Evolutionary conservation across 92 coral and sea anemone species (phyloP), one percentile per base, ranked within the genome.

Genomic region (Anthopleura xanthogrammica): DNA sequence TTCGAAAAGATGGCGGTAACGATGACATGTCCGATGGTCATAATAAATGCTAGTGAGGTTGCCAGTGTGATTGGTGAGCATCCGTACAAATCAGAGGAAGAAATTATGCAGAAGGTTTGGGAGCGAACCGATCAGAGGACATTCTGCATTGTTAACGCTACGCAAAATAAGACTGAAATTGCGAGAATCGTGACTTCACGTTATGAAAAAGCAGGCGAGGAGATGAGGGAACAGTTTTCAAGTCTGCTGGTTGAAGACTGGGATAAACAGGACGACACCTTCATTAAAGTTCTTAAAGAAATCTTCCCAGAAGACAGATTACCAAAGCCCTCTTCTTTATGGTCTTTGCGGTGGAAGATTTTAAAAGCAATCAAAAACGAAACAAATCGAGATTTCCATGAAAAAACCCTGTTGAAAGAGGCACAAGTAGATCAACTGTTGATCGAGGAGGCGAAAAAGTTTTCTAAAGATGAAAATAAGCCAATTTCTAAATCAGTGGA

Each of bases 1-100:
- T 60, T 60, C 52, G 60, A 68, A 77, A 85, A 77, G 39, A 95
- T 95, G 98, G 91, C 89, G 83, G 74, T 29, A 52, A 75, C 70
- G 36, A 75, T 41, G 40, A 43, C 40, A 14, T 74, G 77, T 13
- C 83, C 78, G 72, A 73, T 50, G 80, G 75, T 82, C 78, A 50
- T 58, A 16, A 80, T 94, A 36, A 84, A 80, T 82, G 99, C 99
- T 22, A 94, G 99, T 78, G 99, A 97, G 77, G 68, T 97, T 48
- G 99, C 99, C 5, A 92, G 98, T 60, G 95, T 95, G 19, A 87
- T 94, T 62, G 97, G 91, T 55, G 83, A 87, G 58, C 92, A 97
- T 81, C 87, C 77, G 5, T 92, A 94, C 80, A 80, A 75, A 48
- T 85, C 98, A 55, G 77, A 88, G 57, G 88, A 89, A 7, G 93